A percentile compares a stretch with the other conserved stretches of the same genome.
Evolutionary conservation across 2,888 invertebrate species (phyloP).

Genomic region (Synanthedon myopaeformis): DNA sequence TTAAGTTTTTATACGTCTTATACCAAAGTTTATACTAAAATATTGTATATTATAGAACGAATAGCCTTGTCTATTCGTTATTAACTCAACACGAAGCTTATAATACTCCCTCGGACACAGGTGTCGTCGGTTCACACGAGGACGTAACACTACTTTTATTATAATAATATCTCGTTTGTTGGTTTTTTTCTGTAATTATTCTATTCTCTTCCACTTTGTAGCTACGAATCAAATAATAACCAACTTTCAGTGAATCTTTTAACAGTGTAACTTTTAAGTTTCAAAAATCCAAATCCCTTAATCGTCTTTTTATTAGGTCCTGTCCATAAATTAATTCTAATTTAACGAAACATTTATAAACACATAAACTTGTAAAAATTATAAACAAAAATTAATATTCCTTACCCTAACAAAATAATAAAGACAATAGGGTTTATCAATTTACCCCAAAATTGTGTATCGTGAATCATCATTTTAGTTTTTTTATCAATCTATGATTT

Average conservation of each 20-base stretch:
- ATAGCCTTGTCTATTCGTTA: not conserved
- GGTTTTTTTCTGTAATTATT: slow-evolving; percentile 48
- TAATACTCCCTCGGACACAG: slow-evolving; percentile 35
- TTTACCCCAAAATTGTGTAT: slow-evolving; percentile 3
- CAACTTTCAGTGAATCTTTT: no score
- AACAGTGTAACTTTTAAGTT: no score
- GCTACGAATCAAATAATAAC: not conserved
- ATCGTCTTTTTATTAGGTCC: no score
- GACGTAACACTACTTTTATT: slow-evolving; percentile 39
- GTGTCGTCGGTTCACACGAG: slow-evolving; percentile 63
- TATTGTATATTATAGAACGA: no score
- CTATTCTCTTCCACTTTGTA: slow-evolving; percentile 33
- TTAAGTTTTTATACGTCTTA: no score
- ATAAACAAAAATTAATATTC: not conserved
- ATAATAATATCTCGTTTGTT: slow-evolving; percentile 48
- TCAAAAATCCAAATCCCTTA: no score
- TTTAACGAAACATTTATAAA: not conserved
- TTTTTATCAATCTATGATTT: slow-evolving; percentile 15
- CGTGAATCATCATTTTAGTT: slow-evolving; percentile 24
- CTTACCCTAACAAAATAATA: not conserved
- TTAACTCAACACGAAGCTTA: not conserved
- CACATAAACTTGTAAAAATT: not conserved
- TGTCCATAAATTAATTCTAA: no score
- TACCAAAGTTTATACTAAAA: no score
- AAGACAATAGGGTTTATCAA: not conserved